Percentiles rank a stretch among this genome's conserved stretches.
These are phyloP conservation scores for Linnaemya tessellans DNA, from an alignment of 2,888 invertebrate genomes.

Conservation along the genomic window DNA sequence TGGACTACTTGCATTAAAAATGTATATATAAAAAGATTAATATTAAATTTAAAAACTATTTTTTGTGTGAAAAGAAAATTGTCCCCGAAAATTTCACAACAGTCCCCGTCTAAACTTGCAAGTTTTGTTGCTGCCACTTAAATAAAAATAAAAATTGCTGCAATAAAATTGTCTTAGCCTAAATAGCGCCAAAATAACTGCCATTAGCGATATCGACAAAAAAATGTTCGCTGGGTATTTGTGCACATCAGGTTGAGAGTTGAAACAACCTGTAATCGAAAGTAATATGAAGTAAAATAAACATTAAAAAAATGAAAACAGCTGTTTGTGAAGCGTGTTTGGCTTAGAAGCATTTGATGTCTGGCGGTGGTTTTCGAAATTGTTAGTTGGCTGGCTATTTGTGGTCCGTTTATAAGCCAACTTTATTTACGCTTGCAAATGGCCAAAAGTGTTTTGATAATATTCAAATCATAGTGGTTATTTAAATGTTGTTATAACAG, in stretches of 20 bases:
- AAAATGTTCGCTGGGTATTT: too few relatives aligned
- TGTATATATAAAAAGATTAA: too few relatives aligned
- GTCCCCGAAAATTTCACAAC: too few relatives aligned
- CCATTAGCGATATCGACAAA: too few relatives aligned
- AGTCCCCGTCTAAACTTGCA: too few relatives aligned
- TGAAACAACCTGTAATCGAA: conserved; percentile 18
- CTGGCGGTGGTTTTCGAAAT: not conserved
- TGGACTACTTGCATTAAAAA: too few relatives aligned
- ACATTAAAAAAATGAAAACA: not conserved
- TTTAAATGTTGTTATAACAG: conserved; percentile 45
- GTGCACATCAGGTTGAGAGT: conserved; percentile 9
- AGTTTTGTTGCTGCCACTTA: too few relatives aligned
- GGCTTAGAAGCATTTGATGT: not conserved
- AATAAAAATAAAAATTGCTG: too few relatives aligned
- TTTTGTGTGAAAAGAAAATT: too few relatives aligned
- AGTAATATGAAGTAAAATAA: not conserved
- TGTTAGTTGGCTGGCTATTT: not conserved
- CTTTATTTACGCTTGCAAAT: conserved; percentile 1
- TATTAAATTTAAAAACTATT: too few relatives aligned
- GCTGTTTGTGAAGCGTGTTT: conserved; percentile 9
- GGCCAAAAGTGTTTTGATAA: conserved; percentile 13
- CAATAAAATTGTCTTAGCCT: too few relatives aligned
- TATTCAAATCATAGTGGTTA: not conserved
- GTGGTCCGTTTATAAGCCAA: conserved; percentile 9
- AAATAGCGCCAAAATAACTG: too few relatives aligned